Percentiles rank a stretch among this genome's conserved stretches.
phyloP scores from a whole-genome alignment of 92 coral and sea anemone species.

The Epizoanthus scotinus region DNA sequence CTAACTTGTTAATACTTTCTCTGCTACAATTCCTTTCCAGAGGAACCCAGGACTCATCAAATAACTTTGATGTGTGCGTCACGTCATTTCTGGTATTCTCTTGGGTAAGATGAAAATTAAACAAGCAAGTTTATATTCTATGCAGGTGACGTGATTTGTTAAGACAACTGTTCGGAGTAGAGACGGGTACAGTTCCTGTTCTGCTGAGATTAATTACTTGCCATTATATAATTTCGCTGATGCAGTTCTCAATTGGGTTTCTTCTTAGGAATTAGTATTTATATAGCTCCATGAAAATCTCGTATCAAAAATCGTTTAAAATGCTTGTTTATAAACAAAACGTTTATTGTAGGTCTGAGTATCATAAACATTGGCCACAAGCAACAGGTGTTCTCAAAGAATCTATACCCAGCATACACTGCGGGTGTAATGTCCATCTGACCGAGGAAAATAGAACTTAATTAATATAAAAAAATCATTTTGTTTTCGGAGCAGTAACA shows the following conservation, averaged over 20 bases:
- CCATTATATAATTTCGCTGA: neutral
- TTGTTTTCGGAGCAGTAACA: too few relatives aligned
- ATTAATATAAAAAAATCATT: too few relatives aligned
- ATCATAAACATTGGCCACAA: neutral
- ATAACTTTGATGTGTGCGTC: slow-evolving; percentile 13
- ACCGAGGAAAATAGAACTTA: too few relatives aligned
- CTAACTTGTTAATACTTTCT: neutral
- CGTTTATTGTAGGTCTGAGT: neutral
- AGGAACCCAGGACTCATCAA: neutral
- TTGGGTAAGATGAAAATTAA: slow-evolving; percentile 4
- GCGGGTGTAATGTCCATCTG: too few relatives aligned
- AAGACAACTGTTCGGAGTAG: slow-evolving; percentile 4
- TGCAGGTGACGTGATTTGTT: neutral
- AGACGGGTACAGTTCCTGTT: too few relatives aligned
- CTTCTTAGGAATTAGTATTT: neutral
- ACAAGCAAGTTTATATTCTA: neutral
- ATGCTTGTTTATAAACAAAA: slow-evolving; percentile 7
- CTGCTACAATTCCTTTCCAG: neutral
- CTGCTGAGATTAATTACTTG: neutral
- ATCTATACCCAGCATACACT: too few relatives aligned
- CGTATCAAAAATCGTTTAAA: neutral
- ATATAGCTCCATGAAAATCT: too few relatives aligned
- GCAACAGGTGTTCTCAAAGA: slow-evolving; percentile 7
- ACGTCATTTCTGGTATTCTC: slow-evolving; percentile 37
- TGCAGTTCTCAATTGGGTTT: neutral